These are phyloP conservation scores for Thumatha senex DNA, from an alignment of 2,888 invertebrate species.

Conservation along the genomic window DNA sequence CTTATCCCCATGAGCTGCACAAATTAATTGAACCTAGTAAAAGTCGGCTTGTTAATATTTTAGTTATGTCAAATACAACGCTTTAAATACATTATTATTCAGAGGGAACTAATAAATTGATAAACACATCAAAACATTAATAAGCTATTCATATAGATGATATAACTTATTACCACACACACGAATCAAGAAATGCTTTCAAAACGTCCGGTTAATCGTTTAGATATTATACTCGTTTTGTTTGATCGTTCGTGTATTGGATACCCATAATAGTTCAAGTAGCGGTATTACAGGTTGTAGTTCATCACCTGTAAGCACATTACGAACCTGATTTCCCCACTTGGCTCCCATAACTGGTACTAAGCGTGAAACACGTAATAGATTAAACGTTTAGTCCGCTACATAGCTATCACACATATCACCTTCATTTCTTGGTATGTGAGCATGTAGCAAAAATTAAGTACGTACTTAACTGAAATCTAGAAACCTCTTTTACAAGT, in stretches of 20 bases:
- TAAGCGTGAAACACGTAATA: conserved; percentile 11
- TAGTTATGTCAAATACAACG: conserved; percentile 38
- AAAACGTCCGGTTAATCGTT: conserved; percentile 8
- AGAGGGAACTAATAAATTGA: not conserved
- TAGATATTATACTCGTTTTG: conserved; percentile 21
- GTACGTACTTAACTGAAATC: too few relatives aligned
- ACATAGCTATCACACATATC: not conserved
- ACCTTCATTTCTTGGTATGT: not conserved
- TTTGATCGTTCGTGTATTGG: conserved; percentile 14
- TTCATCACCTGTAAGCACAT: conserved; percentile 34
- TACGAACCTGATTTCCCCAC: conserved; percentile 32
- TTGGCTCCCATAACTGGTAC: conserved; percentile 14
- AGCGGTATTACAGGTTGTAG: conserved; percentile 41
- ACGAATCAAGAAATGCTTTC: conserved; percentile 6
- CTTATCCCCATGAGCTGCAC: conserved; percentile 29
- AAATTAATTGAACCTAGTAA: conserved; percentile 66
- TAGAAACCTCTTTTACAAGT: not conserved
- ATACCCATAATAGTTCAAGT: conserved; percentile 36
- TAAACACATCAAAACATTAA: too few relatives aligned
- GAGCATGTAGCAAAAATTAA: not conserved
- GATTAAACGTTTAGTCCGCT: not conserved
- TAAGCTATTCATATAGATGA: not conserved
- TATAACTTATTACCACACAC: conserved; percentile 4
- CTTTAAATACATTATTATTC: not conserved
- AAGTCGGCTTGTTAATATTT: conserved; percentile 40